Base-by-base conservation (phyloP, 37 sponge, comb jelly and placozoan species). In the Haliclona indistincta region DNA sequence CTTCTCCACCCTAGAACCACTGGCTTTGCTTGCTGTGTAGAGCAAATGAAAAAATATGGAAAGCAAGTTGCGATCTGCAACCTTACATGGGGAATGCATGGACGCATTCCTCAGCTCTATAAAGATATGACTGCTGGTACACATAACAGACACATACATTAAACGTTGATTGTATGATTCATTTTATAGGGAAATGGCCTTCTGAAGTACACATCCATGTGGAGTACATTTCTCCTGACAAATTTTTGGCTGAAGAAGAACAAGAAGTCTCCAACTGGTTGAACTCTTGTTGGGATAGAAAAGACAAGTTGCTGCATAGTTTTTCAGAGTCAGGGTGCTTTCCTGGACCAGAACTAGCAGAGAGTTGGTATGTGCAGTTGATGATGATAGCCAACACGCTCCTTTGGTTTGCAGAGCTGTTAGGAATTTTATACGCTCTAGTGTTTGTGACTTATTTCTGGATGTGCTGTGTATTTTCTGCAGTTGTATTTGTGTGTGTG, bases 1-100 rank as follows among this genome's bases (percentile, higher is more conserved):
- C 74, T 93, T 13, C 76, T 96, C 10, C 94, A 96, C 51, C 94
- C 97, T 22, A 70, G 88, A 33, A 88, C 85, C 1, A 89, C 74
- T 32, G 97, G 96, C 1, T 96, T 96, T 60, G 72, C 77, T 22
- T 56, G 73, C 35, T 88, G 88, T 78, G 62, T 96, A 15, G n/a
- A 82, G 36, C 80, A 78, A 29, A 38, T 85, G 32, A 64, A 72
- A 26, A 78, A 81, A 40, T 66, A 72, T 10, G 45, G 42, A 8
- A 43, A 41, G 1, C 64, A 76, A 6, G 53, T 38, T 0, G 51
- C 67, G 56, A 47, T 83, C 22, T 49, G 64, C 17, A 74, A 83
- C 38, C 73, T 89, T 25, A 56, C 83, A 2, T 84, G 68, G 1
- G 83, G 83, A 29, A 49, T 68, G 17, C 76, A 76, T 15, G n/a